phyloP scores from a whole-genome alignment of 2,113 vertebrate species.

The Trogon melanurus region DNA sequence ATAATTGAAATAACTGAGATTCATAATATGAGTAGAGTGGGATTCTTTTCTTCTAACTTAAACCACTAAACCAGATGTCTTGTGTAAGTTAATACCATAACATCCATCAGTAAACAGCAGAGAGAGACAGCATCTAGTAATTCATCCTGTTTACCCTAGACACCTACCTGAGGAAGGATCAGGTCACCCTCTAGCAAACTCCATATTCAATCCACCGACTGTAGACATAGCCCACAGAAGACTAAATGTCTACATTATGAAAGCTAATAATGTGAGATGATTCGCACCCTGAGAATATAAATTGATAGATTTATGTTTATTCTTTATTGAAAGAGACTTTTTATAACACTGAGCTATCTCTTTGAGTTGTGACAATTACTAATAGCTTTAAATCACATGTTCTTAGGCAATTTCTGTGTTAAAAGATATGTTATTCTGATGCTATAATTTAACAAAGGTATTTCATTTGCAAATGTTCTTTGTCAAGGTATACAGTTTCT shows the following conservation, averaged over 20 bases:
- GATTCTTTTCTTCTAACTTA: background rate
- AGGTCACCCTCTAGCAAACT: background rate
- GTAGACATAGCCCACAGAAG: background rate
- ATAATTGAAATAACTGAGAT: background rate
- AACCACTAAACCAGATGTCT: background rate
- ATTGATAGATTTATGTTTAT: conserved; percentile 30
- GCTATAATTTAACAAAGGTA: conserved; percentile 18
- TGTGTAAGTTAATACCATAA: background rate
- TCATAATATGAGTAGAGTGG: fast-evolving
- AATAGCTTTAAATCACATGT: conserved; percentile 2
- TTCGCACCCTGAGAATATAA: conserved; percentile 9
- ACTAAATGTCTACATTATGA: background rate
- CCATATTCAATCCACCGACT: background rate
- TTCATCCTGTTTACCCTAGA: conserved; percentile 13
- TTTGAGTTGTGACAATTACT: background rate
- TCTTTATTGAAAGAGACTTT: conserved; percentile 17
- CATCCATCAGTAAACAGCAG: background rate
- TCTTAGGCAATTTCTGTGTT: conserved; percentile 6
- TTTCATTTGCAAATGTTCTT: conserved; percentile 52
- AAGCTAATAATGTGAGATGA: conserved; percentile 27
- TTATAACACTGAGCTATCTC: background rate
- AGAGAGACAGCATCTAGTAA: background rate
- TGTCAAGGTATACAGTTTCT: conserved; percentile 36
- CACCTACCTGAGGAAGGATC: background rate
- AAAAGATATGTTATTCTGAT: background rate